Percentiles rank a stretch among this genome's conserved stretches.
These are phyloP conservation scores for Diadema setosum DNA, from an alignment of 35 echinoderm and acorn worm species.

Conservation along the genomic window DNA sequence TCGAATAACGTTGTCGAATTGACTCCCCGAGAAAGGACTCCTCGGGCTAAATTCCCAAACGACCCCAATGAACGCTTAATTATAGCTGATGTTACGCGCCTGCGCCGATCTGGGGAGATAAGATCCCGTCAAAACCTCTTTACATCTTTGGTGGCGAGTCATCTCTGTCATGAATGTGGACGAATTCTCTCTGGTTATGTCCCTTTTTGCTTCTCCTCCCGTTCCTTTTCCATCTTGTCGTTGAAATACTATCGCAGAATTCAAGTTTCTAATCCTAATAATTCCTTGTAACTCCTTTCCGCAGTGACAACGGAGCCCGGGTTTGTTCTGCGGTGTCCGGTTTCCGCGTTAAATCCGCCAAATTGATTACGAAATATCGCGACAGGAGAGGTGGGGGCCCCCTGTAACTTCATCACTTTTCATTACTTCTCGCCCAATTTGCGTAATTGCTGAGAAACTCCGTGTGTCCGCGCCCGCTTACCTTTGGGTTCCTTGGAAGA, in stretches of 20 bases:
- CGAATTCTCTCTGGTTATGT: no score
- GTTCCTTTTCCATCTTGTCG: no score
- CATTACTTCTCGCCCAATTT: constrained; percentile 9
- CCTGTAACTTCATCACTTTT: background rate
- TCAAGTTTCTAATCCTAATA: background rate
- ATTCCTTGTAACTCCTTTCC: background rate
- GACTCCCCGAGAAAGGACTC: background rate
- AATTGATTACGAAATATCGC: constrained; percentile 12
- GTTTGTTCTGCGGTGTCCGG: background rate
- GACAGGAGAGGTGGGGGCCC: background rate
- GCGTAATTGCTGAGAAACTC: background rate
- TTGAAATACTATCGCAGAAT: background rate
- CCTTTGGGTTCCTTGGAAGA: no score
- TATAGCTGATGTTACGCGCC: no score
- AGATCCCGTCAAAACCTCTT: no score
- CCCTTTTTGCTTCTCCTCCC: no score
- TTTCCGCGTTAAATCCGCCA: background rate
- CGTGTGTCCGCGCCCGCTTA: background rate
- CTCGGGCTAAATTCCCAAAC: no score
- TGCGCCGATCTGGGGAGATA: no score
- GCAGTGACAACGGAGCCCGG: background rate
- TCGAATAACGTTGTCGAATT: background rate
- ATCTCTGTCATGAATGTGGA: no score
- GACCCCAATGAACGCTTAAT: no score
- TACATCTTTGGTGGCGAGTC: no score